Evolutionary conservation across 2,797 vertebrate genomes (phyloP).

Genomic region (Benthosema pterotum): DNA sequence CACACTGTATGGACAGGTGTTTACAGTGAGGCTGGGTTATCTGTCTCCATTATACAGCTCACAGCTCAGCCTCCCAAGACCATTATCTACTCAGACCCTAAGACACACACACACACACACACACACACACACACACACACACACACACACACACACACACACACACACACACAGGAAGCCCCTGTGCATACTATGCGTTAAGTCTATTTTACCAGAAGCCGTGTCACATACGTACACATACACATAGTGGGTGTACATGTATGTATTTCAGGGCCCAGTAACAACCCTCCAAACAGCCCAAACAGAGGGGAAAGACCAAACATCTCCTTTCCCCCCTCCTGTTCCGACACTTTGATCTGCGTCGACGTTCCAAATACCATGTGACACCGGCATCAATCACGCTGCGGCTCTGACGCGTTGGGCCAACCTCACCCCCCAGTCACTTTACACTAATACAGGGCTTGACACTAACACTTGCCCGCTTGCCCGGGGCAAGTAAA

Average conservation of each 20-base stretch:
- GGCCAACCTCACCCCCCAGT: not conserved
- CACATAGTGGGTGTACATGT: slow-evolving; percentile 22
- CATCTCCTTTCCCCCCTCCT: no score
- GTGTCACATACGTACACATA: slow-evolving; percentile 44
- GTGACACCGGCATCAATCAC: no score
- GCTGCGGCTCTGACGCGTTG: no score
- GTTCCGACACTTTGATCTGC: no score
- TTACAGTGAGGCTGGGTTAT: slow-evolving; percentile 84
- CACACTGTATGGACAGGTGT: slow-evolving; percentile 83
- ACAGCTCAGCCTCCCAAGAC: slow-evolving; percentile 67
- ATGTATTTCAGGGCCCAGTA: not conserved
- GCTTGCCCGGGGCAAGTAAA: no score
- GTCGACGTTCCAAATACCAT: no score
- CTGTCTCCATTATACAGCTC: slow-evolving; percentile 82
- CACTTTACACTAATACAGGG: slow-evolving; percentile 11
- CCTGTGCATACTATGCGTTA: not conserved
- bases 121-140: slow-evolving; percentile 72
- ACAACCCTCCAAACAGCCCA: no score
- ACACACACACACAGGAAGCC: slow-evolving; percentile 12
- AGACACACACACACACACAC: slow-evolving; percentile 56
- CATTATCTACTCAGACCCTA: slow-evolving; percentile 82
- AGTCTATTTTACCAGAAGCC: slow-evolving; percentile 49
- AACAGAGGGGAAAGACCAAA: no score
- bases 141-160: slow-evolving; percentile 15
- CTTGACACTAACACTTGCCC: no score